Percentiles rank a stretch among this genome's conserved stretches.
These are phyloP conservation scores for Frankliniella intonsa DNA, from an alignment of 2,888 invertebrate genomes.

Conservation along the genomic window DNA sequence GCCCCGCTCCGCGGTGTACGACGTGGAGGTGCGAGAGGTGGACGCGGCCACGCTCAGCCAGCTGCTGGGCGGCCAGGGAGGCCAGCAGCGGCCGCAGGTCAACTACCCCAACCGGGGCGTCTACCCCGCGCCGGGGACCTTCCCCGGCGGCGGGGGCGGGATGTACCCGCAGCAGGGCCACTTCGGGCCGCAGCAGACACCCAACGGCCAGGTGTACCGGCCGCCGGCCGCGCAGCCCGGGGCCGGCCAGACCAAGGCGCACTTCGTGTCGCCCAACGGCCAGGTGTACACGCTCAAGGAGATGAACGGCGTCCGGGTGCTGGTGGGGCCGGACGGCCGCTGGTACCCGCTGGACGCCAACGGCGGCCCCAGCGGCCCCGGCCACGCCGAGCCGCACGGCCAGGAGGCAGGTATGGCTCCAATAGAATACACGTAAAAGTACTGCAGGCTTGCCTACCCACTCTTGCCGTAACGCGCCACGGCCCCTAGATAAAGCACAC, in stretches of 20 bases:
- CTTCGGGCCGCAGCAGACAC: background rate
- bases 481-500: too few relatives aligned
- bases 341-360: conserved; percentile 5
- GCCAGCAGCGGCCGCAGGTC: background rate
- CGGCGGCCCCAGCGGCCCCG: background rate
- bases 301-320: background rate
- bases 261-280: conserved; percentile 9
- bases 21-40: background rate
- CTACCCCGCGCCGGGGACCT: background rate
- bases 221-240: background rate
- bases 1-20: background rate
- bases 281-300: conserved; percentile 15
- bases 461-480: too few relatives aligned
- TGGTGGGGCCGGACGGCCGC: conserved; percentile 6
- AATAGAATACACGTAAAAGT: too few relatives aligned
- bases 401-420: too few relatives aligned
- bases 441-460: too few relatives aligned
- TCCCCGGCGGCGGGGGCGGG: background rate
- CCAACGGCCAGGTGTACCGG: background rate
- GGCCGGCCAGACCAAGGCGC: background rate
- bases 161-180: background rate
- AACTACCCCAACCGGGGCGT: too few relatives aligned
- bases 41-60: background rate
- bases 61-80: background rate
- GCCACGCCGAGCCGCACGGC: background rate